Evolutionary conservation across 2,888 invertebrate genomes (phyloP), one percentile per base, ranked within the genome.

Genomic region (Diplolepis rosae): DNA sequence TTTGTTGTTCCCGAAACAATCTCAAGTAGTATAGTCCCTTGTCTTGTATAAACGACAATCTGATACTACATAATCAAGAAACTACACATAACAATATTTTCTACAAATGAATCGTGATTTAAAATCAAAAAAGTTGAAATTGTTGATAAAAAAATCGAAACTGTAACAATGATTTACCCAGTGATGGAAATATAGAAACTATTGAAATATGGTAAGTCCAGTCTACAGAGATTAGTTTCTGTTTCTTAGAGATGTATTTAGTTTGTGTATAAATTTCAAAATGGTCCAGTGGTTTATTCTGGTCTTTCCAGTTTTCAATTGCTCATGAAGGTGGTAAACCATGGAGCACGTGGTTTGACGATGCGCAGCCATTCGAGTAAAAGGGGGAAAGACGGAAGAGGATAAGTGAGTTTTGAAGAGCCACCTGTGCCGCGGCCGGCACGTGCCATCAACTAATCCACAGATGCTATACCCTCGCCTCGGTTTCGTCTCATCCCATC

Each of bases 391-490:
- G 74, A 72, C 72, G 71, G 68, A 70, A 68, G 78, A 70, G 77
- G 79, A 77, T 73, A 78, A 81, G 77, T 80, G 79, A 82, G 80
- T 82, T 82, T 84, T 80, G 82, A 83, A 81, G 83, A 81, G 80
- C 81, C 85, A 86, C 83, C 86, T 85, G 86, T 85, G 80, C 76
- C 76, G 77, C 74, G 85, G 86, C 86, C 74, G 85, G 86, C 86
- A 82, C 86, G 86, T 82, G 86, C 86, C 85, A 80, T 79, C 80
- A 78, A 80, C 81, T 83, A 84, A 83, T 83, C 83, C 82, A 79
- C 73, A 80, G 77, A 82, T 77, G 78, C 80, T 80, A n/a, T n/a
- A 80, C 80, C 79, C 82, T 82, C 77, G 76, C 77, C 72, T n/a
- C 79, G 72, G 75, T 75, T 79, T 77, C 75, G 76, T 22, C 61